Conservation (phyloP, 2,888 invertebrate genomes). For the Ectropis crepuscularia region DNA sequence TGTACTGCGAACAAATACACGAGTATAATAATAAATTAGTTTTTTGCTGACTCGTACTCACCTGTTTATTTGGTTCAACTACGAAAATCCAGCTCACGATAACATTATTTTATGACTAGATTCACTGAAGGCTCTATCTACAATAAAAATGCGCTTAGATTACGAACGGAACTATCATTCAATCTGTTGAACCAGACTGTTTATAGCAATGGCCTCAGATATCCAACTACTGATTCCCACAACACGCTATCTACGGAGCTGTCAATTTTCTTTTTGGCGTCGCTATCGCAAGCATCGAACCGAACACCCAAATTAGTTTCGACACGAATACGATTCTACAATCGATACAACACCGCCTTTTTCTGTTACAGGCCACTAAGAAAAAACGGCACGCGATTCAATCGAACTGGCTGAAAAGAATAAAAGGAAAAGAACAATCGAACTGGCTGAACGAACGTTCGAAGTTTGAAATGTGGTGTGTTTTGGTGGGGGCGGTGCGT, state of each 20-base stretch:
- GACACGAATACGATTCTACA: slow-evolving; percentile 74
- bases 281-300: slow-evolving; percentile 75
- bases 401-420: slow-evolving; percentile 51
- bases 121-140: slow-evolving; percentile 30
- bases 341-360: slow-evolving; percentile 76
- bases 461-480: slow-evolving; percentile 45
- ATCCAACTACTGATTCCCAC: slow-evolving; percentile 18
- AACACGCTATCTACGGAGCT: slow-evolving; percentile 45
- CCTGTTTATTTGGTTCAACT: slow-evolving; percentile 27
- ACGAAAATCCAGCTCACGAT: slow-evolving; percentile 22
- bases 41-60: slow-evolving; percentile 25
- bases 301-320: slow-evolving; percentile 76
- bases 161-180: background rate
- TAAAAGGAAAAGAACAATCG: slow-evolving; percentile 41
- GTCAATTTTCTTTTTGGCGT: slow-evolving; percentile 74
- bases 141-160: slow-evolving; percentile 18
- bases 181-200: slow-evolving; percentile 12
- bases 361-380: slow-evolving; percentile 69
- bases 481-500: slow-evolving; percentile 19
- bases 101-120: slow-evolving; percentile 29
- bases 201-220: slow-evolving; percentile 20
- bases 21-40: slow-evolving; percentile 50
- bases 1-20: slow-evolving; percentile 45
- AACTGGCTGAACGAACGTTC: slow-evolving; percentile 49
- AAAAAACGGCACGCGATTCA: slow-evolving; percentile 67